Evolutionary conservation across 2,888 invertebrate genomes (phyloP), one percentile per base, ranked within the genome.

Genomic region (Belgica antarctica): DNA sequence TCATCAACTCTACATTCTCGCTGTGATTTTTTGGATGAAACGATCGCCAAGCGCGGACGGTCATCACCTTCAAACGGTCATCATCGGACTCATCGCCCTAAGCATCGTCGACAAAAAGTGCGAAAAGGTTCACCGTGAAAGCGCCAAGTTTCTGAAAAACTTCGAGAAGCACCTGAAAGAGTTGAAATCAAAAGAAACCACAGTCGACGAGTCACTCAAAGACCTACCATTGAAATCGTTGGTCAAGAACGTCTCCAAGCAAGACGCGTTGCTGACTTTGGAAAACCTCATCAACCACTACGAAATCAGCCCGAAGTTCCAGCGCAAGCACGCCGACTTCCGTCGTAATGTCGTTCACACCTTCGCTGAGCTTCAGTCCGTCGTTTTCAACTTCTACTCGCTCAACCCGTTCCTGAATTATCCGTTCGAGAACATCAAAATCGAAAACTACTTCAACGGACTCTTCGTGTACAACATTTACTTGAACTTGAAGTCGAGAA

Each of bases 401-500:
- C 72, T 92, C 8, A 92, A 92, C 79, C 81, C 80, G 1, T 75
- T 92, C 41, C 82, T 91, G 65, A 81, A 83, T 71, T 81, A 78
- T 71, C 87, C 88, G 0, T 86, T 85, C 75, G 76, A 81, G 34
- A 78, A 80, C 72, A 83, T 85, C 46, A 79, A 81, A 36, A 82
- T 88, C 75, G 83, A 84, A n/a, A 84, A 85, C 74, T 81, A 85
- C 72, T 90, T 84, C 73, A 88, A 89, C 78, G 91, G 92, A 0
- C 88, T 89, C 0, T 87, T 91, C 77, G 77, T 89, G 1, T 92
- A 91, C 74, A 92, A 92, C 80, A 78, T 89, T 25, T 86, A 86
- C 71, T 78, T 79, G 27, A 85, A 86, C 78, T 81, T 91, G 62
- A 84, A 83, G 72, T 82, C 81, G 72, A 83, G 87, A 22, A 72